Percentiles rank a stretch among this genome's conserved stretches.
phyloP scores from a whole-genome alignment of 2,113 vertebrate genomes.

The Rutilus rutilus region DNA sequence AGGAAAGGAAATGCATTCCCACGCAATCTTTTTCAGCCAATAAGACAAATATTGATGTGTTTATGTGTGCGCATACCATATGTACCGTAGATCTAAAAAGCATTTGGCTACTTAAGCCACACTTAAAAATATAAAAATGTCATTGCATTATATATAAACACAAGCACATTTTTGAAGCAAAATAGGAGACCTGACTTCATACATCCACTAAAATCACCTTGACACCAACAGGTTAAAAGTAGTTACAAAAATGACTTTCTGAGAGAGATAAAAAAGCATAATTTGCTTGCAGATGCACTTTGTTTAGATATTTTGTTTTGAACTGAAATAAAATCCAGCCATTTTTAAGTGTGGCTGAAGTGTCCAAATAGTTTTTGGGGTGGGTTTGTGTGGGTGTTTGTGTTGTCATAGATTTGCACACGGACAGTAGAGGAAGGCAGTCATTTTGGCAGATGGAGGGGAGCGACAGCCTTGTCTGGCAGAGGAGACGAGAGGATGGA shows the following conservation, averaged over 20 bases:
- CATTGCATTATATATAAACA: background rate
- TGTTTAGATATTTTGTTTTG: background rate
- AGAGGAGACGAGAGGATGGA: slow-evolving; percentile 32
- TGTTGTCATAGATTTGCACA: slow-evolving; percentile 35
- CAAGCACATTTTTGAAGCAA: background rate
- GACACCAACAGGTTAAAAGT: background rate
- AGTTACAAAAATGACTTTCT: background rate
- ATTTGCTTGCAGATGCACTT: background rate
- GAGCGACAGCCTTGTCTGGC: slow-evolving; percentile 35
- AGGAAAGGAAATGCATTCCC: background rate
- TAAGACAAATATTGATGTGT: background rate
- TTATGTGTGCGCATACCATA: slow-evolving; percentile 23
- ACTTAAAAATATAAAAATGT: background rate
- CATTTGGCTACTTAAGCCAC: slow-evolving; percentile 13
- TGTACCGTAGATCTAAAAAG: slow-evolving; percentile 42
- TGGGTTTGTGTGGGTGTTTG: slow-evolving; percentile 48
- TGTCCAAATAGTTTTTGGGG: slow-evolving; percentile 22
- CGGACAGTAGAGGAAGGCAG: slow-evolving; percentile 39
- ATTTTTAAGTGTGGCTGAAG: slow-evolving; percentile 13
- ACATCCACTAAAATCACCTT: background rate
- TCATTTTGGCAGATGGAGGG: slow-evolving; percentile 37
- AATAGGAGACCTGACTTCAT: background rate
- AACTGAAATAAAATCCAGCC: slow-evolving; percentile 48
- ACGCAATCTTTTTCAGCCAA: background rate
- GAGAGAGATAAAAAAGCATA: background rate